Conservation (phyloP, 2,888 invertebrate genomes). For the Rotaria sp. region DNA sequence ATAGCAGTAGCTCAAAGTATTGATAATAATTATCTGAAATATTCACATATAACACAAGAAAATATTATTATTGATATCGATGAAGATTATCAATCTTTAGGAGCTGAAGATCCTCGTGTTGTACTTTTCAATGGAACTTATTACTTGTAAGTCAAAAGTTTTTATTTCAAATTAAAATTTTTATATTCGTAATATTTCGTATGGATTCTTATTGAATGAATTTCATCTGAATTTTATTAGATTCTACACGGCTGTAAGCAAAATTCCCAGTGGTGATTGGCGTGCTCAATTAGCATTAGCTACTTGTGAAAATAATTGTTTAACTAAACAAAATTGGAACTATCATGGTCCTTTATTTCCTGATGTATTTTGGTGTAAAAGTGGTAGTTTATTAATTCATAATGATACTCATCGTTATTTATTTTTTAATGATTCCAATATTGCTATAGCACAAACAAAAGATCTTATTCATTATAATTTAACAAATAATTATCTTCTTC, state of each 20-base stretch:
- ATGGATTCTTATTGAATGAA: not conserved
- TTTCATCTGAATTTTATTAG: not conserved
- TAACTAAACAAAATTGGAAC: not conserved
- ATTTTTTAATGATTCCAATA: conserved; percentile 9
- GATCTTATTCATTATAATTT: not conserved
- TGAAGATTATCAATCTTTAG: not conserved
- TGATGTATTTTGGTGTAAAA: conserved; percentile 10
- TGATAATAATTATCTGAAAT: not conserved
- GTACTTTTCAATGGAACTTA: not conserved
- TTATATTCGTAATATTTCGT: no score
- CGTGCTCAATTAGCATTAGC: conserved; percentile 10
- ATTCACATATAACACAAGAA: not conserved
- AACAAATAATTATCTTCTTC: not conserved
- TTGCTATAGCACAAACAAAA: not conserved
- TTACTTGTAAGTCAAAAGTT: not conserved
- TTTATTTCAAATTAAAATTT: not conserved
- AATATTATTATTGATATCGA: not conserved
- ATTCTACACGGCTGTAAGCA: not conserved
- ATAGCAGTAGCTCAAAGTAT: not conserved
- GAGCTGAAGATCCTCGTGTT: conserved; percentile 8
- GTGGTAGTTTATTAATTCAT: conserved; percentile 5
- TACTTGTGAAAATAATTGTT: not conserved
- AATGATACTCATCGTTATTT: not conserved
- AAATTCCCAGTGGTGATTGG: not conserved
- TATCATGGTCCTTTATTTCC: not conserved